phyloP scores from a whole-genome alignment of 2,113 vertebrate species.

The Istiophorus platypterus region DNA sequence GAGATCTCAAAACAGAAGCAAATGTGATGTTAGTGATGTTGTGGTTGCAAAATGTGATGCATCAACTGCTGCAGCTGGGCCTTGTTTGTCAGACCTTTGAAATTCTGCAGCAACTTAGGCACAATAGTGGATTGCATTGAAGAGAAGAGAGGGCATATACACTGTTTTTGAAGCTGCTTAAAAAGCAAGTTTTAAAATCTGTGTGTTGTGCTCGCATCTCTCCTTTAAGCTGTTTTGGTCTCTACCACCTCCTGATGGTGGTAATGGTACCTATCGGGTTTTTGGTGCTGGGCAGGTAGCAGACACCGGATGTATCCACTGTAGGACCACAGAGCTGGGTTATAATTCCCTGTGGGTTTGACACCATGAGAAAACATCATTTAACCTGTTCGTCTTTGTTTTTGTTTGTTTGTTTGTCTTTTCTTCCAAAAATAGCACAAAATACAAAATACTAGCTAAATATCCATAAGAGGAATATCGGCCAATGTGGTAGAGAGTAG shows the following conservation, averaged over 20 bases:
- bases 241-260: no score
- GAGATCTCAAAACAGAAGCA: constrained; percentile 59
- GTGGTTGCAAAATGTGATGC: constrained; percentile 56
- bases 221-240: not conserved
- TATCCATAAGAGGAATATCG: not conserved
- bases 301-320: not conserved
- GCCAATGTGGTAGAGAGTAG: no score
- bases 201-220: not conserved
- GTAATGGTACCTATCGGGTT: no score
- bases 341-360: not conserved
- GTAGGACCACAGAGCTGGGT: no score
- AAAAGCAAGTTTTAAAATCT: not conserved
- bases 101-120: constrained; percentile 3
- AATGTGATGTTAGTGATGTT: constrained; percentile 42
- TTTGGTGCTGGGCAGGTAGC: not conserved
- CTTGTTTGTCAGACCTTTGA: constrained; percentile 41
- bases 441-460: no score
- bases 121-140: constrained; percentile 6
- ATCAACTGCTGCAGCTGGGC: constrained; percentile 44
- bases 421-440: no score
- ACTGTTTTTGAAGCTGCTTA: not conserved
- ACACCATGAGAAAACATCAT: not conserved
- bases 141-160: not conserved
- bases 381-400: not conserved
- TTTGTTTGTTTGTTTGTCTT: no score